Evolutionary conservation across 2,113 vertebrate species (phyloP).

Genomic region (Lagopus leucura): DNA sequence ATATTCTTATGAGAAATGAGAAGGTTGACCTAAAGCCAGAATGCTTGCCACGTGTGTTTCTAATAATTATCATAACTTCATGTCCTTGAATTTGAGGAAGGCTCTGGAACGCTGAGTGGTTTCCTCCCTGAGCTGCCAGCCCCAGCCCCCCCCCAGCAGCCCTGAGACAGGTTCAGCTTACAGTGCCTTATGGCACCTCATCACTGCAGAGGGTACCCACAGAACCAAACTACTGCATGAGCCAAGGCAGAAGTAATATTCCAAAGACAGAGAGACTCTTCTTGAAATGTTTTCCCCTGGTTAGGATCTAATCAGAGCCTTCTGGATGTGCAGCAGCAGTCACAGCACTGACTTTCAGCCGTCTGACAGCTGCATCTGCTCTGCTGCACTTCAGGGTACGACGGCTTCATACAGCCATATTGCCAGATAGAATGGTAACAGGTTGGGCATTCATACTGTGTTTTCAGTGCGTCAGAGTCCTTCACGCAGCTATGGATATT

Average conservation of each 20-base stretch:
- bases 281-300: neutral
- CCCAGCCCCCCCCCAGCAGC: neutral
- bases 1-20: conserved; percentile 19
- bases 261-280: neutral
- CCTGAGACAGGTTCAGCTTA: neutral
- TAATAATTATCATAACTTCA: conserved; percentile 2
- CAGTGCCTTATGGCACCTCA: neutral
- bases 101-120: neutral
- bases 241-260: neutral
- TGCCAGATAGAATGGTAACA: neutral
- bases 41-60: neutral
- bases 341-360: neutral
- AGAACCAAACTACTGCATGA: neutral
- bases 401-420: neutral
- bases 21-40: conserved; percentile 20
- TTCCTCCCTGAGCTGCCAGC: neutral
- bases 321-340: neutral
- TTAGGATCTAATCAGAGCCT: neutral
- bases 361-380: neutral
- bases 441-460: neutral
- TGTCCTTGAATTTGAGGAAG: neutral
- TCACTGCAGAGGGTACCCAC: rapidly evolving
- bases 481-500: neutral
- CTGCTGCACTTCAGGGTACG: neutral
- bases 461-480: neutral